A percentile compares a stretch with the other conserved stretches of the same genome.
Evolutionary conservation across 2,888 invertebrate species (phyloP).

Genomic region (Drosophila nr. fundita): DNA sequence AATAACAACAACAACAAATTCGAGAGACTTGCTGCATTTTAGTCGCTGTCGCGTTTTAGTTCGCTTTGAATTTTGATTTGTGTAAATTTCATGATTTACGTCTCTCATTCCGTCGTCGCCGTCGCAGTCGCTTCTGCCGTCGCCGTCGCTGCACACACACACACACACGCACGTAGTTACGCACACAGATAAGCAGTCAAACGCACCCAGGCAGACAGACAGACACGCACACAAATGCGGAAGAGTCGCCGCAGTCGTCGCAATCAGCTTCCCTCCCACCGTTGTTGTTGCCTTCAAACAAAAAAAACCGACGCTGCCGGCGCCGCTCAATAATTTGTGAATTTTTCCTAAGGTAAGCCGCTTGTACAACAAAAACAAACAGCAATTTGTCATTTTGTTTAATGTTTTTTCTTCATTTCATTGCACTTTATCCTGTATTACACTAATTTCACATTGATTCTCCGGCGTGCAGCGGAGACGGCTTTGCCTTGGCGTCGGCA

Average conservation of each 20-base stretch:
- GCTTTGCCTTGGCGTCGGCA: conserved; percentile 24
- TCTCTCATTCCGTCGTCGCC: conserved; percentile 29
- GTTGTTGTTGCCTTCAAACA: conserved; percentile 35
- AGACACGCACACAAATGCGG: conserved; percentile 53
- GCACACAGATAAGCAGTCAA: conserved; percentile 10
- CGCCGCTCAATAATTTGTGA: conserved; percentile 55
- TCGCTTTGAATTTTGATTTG: conserved; percentile 48
- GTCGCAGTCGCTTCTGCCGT: conserved; percentile 27
- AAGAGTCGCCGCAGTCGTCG: conserved; percentile 57
- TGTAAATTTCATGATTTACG: conserved; percentile 42
- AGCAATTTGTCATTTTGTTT: conserved; percentile 22
- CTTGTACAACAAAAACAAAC: conserved; percentile 10
- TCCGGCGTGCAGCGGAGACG: conserved; percentile 15
- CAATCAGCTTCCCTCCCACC: conserved; percentile 42
- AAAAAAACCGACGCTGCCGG: conserved; percentile 26
- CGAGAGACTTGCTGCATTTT: conserved; percentile 60
- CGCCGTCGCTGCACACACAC: conserved; percentile 26
- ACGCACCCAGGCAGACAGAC: conserved; percentile 25
- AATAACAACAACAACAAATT: conserved; percentile 54
- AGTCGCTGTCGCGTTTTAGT: conserved; percentile 49
- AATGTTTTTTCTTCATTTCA: conserved; percentile 35
- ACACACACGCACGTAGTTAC: conserved; percentile 11
- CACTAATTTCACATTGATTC: conserved; percentile 52
- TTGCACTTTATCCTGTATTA: conserved; percentile 40
- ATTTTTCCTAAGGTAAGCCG: conserved; percentile 64